Base-by-base conservation (phyloP, 2,113 vertebrate genomes). In the Coregonus clupeaformis region DNA sequence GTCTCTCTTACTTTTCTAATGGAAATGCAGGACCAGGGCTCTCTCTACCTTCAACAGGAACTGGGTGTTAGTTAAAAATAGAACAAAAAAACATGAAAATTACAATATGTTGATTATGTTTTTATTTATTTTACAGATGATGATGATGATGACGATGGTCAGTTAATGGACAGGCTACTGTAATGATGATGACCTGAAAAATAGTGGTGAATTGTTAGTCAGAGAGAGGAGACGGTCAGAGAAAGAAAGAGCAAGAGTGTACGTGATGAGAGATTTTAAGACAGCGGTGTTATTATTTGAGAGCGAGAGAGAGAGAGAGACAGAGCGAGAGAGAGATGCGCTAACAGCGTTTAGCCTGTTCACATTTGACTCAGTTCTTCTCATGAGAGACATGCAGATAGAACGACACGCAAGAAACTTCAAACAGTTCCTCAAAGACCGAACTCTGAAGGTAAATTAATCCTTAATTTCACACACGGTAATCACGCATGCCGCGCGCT, bases 301-400 rank as follows among this genome's bases (percentile, higher is more conserved):
- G 69, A 30, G 69, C 16, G 49, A 52, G 69, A 70, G 69, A 36
- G 76, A 36, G 57, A n/a, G 47, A 55, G 79, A 59, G 60, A 11
- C 47, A 14, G 66, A 47, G 70, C 69, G 49, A 72, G 72, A 64
- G 52, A 63, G 72, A 30, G 68, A 80, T 67, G 85, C 71, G 84
- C 85, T 79, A 84, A 79, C 90, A 80, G 86, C 80, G 87, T 82
- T 84, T 79, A 80, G 87, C 88, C 89, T 87, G 77, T 73, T 72
- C 80, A 75, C 74, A 77, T 82, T 70, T 73, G 66, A 66, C 72
- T 90, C 91, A 80, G 92, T 86, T 85, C 73, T 77, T 79, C 82
- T 81, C 84, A 87, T 79, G 79, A 81, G 80, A 75, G 72, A 80
- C 86, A 64, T 77, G 79, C 74, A 86, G 75, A 76, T 59, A 65